Evolutionary conservation across 2,888 invertebrate genomes (phyloP), one percentile per base, ranked within the genome.

Genomic region (Spilarctia lutea): DNA sequence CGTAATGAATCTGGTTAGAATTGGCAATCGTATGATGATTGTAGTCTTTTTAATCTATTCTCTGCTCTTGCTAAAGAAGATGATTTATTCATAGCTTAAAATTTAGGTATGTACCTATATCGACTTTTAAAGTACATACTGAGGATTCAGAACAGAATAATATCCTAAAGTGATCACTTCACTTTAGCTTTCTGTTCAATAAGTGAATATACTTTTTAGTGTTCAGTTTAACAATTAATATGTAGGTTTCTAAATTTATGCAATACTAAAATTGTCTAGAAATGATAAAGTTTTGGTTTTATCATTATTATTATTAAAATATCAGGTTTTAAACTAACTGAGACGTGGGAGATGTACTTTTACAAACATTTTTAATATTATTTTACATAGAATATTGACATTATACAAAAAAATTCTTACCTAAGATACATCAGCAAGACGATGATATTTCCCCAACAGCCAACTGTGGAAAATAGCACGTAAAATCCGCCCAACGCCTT

Each of bases 381-480:
- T 63, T 18, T 60, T 63, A 18, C 3, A 45, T 33, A 20, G 24
- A 45, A 33, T 27, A 45, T 0, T 30, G 67, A 71, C 63, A 60
- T 33, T 20, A 33, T 68, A 48, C 3, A 24, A n/a, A 56, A n/a
- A 24, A 30, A 18, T 56, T 75, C 96, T 96, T 91, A 98, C 98
- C 97, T 97, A 80, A 96, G 89, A 88, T 97, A 98, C 96, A 98
- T 97, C 86, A 96, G 96, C 76, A 98, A 96, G 35, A 98, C 98
- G 39, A 97, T 94, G 33, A 96, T 92, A 88, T 98, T 98, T 48
- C 98, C 98, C 88, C 96, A 94, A 79, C 97, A 94, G n/a, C 98
- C 98, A 60, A 97, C 90, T 3, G 96, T 91, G 86, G 97, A 96
- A 84, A 98, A 96, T 67, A 97, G 83, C 39, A 96, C 86, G 89